Percentiles rank a stretch among this genome's conserved stretches.
Evolutionary conservation across 2,113 vertebrate genomes (phyloP).

Genomic region (Limnothrissa miodon): DNA sequence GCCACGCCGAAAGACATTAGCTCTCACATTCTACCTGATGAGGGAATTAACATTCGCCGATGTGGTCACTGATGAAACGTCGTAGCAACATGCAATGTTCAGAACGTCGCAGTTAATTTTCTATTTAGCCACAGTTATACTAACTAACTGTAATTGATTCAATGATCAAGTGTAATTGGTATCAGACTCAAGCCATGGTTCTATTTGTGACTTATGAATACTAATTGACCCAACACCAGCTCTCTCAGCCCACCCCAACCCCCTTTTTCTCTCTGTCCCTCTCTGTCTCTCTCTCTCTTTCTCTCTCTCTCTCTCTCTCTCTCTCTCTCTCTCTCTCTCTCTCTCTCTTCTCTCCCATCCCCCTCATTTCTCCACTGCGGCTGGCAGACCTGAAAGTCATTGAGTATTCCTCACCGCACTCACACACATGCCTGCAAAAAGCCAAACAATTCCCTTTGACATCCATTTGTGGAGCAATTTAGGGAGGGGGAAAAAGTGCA

Average conservation of each 20-base stretch:
- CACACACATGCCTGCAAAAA: slow-evolving; percentile 43
- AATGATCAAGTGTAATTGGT: slow-evolving; percentile 73
- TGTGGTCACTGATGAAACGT: slow-evolving; percentile 62
- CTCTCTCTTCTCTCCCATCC: neutral
- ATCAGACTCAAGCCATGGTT: slow-evolving; percentile 65
- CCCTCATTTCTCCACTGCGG: slow-evolving; percentile 16
- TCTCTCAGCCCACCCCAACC: slow-evolving; percentile 19
- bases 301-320: neutral
- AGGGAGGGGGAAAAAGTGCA: slow-evolving; percentile 19
- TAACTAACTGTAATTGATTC: slow-evolving; percentile 73
- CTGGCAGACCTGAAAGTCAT: slow-evolving; percentile 41
- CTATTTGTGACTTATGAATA: slow-evolving; percentile 74
- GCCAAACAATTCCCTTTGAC: slow-evolving; percentile 55
- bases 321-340: neutral
- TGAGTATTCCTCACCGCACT: slow-evolving; percentile 53
- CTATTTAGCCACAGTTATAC: slow-evolving; percentile 68
- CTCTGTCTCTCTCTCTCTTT: neutral
- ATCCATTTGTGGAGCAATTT: slow-evolving; percentile 53
- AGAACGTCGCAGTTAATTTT: slow-evolving; percentile 66
- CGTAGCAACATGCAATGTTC: slow-evolving; percentile 50
- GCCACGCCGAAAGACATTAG: slow-evolving; percentile 49
- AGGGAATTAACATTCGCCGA: slow-evolving; percentile 65
- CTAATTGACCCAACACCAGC: slow-evolving; percentile 64
- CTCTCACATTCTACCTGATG: slow-evolving; percentile 63
- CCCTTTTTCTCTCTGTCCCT: slow-evolving; percentile 6